phyloP scores from a whole-genome alignment of 2,113 vertebrate species.

The Podarcis cretensis region DNA sequence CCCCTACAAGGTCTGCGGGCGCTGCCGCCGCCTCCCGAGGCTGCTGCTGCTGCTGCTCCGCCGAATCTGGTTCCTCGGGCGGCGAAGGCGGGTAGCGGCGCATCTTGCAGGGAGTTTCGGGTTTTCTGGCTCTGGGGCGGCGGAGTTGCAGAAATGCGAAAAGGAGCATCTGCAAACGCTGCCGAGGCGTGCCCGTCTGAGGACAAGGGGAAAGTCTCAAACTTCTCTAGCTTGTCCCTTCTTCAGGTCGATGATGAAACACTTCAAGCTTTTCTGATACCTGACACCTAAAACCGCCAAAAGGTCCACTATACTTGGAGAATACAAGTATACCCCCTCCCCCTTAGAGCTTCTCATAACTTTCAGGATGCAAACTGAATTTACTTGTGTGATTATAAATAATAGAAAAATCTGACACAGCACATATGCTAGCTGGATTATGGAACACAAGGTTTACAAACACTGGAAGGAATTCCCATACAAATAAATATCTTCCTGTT shows the following conservation, averaged over 20 bases:
- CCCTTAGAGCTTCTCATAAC: background rate
- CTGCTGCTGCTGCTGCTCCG: background rate
- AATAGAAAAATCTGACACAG: background rate
- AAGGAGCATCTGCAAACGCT: background rate
- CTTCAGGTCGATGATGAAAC: background rate
- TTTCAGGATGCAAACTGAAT: background rate
- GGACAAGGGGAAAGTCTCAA: background rate
- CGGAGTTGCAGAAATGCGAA: background rate
- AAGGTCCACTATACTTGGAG: background rate
- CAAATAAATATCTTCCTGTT: background rate
- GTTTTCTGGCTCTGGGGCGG: background rate
- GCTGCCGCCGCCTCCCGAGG: too few species aligned
- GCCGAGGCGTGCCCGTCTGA: background rate
- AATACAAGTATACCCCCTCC: background rate
- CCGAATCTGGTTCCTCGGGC: too few species aligned
- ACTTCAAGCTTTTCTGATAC: background rate
- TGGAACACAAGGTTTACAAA: background rate
- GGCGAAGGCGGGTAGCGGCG: background rate
- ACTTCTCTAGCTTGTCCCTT: background rate
- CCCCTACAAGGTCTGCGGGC: constrained; percentile 6
- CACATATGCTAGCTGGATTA: background rate
- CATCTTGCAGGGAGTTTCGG: background rate
- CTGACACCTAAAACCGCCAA: too few species aligned
- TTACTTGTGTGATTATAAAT: background rate
- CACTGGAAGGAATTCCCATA: background rate